Percentiles rank a stretch among this genome's conserved stretches.
Conservation (phyloP, 2,113 vertebrate genomes). For the Eclectus roratus region DNA sequence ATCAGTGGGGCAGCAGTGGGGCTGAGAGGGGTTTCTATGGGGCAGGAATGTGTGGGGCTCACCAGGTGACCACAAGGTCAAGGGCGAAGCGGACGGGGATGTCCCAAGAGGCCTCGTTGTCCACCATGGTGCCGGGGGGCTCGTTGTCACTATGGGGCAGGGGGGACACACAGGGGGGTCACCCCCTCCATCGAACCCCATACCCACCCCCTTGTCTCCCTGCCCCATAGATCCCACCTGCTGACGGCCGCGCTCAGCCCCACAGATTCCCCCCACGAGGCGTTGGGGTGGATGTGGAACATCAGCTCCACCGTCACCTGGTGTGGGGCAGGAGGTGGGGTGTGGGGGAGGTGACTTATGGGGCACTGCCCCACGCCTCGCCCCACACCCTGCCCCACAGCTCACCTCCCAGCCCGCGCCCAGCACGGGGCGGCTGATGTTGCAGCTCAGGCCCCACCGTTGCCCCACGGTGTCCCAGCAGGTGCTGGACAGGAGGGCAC, state of each 20-base stretch:
- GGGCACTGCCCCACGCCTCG: too few species aligned
- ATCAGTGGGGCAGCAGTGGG: too few species aligned
- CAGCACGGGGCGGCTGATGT: not conserved
- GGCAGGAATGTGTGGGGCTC: not conserved
- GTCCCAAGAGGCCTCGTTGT: not conserved
- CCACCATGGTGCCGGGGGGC: not conserved
- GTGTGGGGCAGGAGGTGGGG: not conserved
- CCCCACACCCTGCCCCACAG: not conserved
- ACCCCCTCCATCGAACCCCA: not conserved
- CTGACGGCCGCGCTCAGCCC: not conserved
- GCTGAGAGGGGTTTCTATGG: not conserved
- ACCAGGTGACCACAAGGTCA: not conserved
- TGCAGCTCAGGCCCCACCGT: not conserved
- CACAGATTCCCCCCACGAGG: not conserved
- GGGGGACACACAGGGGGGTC: not conserved
- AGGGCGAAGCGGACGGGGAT: not conserved
- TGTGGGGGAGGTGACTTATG: too few species aligned
- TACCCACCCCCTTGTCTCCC: not conserved
- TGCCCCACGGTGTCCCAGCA: not conserved
- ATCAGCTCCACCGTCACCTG: not conserved
- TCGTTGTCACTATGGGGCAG: not conserved
- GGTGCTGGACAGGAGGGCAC: not conserved
- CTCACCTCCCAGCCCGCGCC: not conserved
- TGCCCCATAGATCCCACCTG: not conserved
- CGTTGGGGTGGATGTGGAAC: not conserved